Conservation (phyloP, 2,888 invertebrate species). For the Oasisia sp. region DNA sequence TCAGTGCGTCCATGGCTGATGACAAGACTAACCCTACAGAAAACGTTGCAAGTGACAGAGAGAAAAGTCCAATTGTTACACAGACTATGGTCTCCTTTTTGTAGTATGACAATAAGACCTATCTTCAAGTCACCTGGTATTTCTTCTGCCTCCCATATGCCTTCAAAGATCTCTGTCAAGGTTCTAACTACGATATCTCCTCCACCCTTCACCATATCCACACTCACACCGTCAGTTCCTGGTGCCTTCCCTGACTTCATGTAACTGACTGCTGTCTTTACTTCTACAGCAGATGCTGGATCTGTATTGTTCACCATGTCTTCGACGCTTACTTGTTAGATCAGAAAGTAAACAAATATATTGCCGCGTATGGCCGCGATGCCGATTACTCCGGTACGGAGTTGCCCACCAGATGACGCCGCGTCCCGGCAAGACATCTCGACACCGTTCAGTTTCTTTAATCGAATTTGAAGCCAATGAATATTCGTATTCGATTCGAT, state of each 20-base stretch:
- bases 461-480: too few relatives aligned
- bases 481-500: too few relatives aligned
- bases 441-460: too few relatives aligned
- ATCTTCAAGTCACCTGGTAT: background rate
- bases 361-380: too few relatives aligned
- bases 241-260: background rate
- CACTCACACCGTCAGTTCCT: background rate
- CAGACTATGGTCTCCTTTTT: slow-evolving; percentile 26
- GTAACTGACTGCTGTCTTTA: too few relatives aligned
- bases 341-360: too few relatives aligned
- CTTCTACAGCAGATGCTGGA: too few relatives aligned
- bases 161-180: background rate
- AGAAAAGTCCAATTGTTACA: slow-evolving; percentile 33
- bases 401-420: too few relatives aligned
- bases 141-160: slow-evolving; percentile 21
- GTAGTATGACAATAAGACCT: slow-evolving; percentile 7
- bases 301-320: too few relatives aligned
- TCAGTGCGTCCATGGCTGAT: slow-evolving; percentile 20
- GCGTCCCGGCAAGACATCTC: too few relatives aligned
- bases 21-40: slow-evolving; percentile 29
- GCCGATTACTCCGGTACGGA: too few relatives aligned
- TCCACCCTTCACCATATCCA: background rate
- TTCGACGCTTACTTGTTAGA: too few relatives aligned
- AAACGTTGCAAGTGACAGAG: background rate
- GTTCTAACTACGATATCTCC: background rate